These are phyloP conservation scores for Xylocopa sonorina DNA, from an alignment of 1,140 invertebrate species.

Conservation along the genomic window DNA sequence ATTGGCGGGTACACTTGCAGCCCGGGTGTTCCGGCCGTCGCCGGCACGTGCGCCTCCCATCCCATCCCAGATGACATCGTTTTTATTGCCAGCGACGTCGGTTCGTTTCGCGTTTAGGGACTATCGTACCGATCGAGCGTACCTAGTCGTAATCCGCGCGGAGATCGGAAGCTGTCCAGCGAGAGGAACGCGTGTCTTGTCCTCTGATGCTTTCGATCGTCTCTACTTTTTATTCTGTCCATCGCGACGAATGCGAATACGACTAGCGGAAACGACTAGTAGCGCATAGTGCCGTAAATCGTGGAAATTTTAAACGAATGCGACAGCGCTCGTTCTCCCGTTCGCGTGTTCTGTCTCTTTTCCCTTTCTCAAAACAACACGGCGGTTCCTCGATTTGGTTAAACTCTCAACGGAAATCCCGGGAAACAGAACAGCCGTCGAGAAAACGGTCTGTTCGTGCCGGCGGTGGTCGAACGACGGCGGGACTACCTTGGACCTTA, in stretches of 20 bases:
- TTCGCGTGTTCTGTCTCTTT: background rate
- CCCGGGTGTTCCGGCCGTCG: conserved; percentile 44
- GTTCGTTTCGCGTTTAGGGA: conserved; percentile 62
- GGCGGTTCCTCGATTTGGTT: background rate
- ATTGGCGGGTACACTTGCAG: conserved; percentile 66
- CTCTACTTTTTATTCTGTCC: no score
- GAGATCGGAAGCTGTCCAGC: background rate
- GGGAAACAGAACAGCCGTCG: background rate
- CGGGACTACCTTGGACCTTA: conserved; percentile 38
- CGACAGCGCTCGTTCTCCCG: background rate
- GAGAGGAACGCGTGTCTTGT: no score
- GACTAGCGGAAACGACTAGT: no score
- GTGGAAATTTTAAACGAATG: no score
- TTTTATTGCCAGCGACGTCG: conserved; percentile 75
- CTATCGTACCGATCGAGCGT: conserved; percentile 69
- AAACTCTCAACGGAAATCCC: background rate
- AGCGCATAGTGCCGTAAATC: no score
- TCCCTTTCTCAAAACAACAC: no score
- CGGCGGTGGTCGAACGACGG: background rate
- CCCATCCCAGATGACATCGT: conserved; percentile 73
- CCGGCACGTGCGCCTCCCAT: conserved; percentile 73
- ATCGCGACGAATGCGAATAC: no score
- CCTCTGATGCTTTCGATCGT: no score
- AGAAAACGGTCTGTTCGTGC: background rate
- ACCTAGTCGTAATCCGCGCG: background rate